Percentiles rank a stretch among this genome's conserved stretches.
phyloP scores from a whole-genome alignment of 2,797 vertebrate genomes.

The Sparidentex hasta region DNA sequence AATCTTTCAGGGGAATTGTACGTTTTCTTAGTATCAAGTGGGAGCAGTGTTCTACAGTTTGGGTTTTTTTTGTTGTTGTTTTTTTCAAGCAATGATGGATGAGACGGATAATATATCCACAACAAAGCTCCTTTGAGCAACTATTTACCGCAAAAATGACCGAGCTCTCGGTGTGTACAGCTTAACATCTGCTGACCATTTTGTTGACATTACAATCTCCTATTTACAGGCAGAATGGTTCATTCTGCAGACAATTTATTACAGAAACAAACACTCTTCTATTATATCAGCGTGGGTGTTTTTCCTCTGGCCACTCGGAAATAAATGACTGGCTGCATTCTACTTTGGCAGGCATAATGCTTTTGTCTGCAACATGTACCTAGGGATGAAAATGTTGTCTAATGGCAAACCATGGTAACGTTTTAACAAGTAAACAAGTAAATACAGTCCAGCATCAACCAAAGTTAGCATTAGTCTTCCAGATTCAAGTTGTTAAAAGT shows the following conservation, averaged over 20 bases:
- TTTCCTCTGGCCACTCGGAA: slow-evolving; percentile 33
- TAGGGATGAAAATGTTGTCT: not conserved
- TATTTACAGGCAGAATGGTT: slow-evolving; percentile 34
- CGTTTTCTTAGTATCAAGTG: slow-evolving; percentile 10
- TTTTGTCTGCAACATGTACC: slow-evolving; percentile 21
- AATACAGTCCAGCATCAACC: no score
- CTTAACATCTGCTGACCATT: slow-evolving; percentile 39
- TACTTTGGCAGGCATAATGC: slow-evolving; percentile 29
- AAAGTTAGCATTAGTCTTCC: no score
- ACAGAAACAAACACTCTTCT: slow-evolving; percentile 29
- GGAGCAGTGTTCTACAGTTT: slow-evolving; percentile 5
- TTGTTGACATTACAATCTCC: slow-evolving; percentile 24
- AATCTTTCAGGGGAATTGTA: slow-evolving; percentile 39
- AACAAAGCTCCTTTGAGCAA: slow-evolving; percentile 43
- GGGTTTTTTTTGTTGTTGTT: not conserved
- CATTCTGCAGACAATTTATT: slow-evolving; percentile 35
- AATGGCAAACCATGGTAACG: no score
- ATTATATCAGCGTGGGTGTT: slow-evolving; percentile 25
- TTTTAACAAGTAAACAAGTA: no score
- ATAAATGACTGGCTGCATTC: slow-evolving; percentile 25
- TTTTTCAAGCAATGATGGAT: slow-evolving; percentile 24
- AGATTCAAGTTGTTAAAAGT: no score
- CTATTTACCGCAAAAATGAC: slow-evolving; percentile 17
- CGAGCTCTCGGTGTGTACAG: slow-evolving; percentile 5
- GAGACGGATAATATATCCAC: slow-evolving; percentile 28